Evolutionary conservation across 2,797 vertebrate species (phyloP).

Genomic region (Megalops cyprinoides): DNA sequence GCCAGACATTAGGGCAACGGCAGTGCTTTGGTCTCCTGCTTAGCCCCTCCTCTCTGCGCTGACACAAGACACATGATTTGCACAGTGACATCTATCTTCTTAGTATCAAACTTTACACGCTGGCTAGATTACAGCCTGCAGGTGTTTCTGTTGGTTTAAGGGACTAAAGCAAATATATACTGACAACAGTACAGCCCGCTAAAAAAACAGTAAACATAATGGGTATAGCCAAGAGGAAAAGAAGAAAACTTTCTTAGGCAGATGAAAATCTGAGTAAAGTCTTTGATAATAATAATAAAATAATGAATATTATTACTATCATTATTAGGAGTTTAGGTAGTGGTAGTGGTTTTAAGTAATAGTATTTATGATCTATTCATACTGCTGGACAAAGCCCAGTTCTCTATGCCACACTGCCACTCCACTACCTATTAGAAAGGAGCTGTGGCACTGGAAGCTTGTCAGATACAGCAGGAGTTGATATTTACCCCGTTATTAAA

Average conservation of each 20-base stretch:
- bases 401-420: background rate
- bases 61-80: background rate
- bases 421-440: background rate
- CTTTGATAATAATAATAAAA: background rate
- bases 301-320: no score
- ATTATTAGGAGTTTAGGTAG: no score
- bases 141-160: constrained; percentile 15
- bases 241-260: no score
- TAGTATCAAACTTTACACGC: background rate
- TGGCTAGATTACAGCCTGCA: constrained; percentile 3
- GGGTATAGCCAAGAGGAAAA: no score
- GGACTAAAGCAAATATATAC: background rate
- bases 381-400: background rate
- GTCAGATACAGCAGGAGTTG: background rate
- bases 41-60: no score
- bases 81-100: background rate
- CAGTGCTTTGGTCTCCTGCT: no score
- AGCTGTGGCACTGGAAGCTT: background rate
- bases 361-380: background rate
- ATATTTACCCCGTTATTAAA: constrained; percentile 84
- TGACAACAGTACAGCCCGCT: background rate
- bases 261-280: background rate
- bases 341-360: no score
- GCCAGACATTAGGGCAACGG: background rate
- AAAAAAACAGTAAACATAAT: background rate